Conservation (phyloP, 2,888 invertebrate genomes). For the Halictus quadricinctus region DNA sequence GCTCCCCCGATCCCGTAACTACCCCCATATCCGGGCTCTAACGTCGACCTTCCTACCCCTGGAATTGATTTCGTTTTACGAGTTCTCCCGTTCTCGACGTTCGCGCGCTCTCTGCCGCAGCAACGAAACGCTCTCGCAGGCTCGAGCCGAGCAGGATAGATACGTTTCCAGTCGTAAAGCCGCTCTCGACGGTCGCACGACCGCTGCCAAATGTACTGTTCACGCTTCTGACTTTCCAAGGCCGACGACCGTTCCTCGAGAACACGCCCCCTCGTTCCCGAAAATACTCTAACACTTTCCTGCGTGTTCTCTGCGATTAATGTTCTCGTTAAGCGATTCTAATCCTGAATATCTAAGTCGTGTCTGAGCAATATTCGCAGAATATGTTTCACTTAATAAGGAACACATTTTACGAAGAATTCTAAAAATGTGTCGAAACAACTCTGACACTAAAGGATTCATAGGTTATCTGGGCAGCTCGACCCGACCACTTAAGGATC, state of each 20-base stretch:
- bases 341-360: not conserved
- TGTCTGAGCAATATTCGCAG: not conserved
- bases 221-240: constrained; percentile 56
- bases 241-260: constrained; percentile 1
- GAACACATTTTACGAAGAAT: not conserved
- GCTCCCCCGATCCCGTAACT: constrained; percentile 48
- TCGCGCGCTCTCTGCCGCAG: constrained; percentile 5
- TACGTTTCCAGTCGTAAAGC: constrained; percentile 64
- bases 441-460: not conserved
- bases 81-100: constrained; percentile 40
- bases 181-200: constrained; percentile 55
- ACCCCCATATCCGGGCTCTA: constrained; percentile 55
- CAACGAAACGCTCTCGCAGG: constrained; percentile 17
- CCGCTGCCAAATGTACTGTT: constrained; percentile 58
- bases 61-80: constrained; percentile 73
- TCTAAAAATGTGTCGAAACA: not conserved
- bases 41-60: constrained; percentile 44
- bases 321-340: not conserved
- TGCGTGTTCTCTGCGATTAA: not conserved
- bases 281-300: not conserved
- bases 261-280: not conserved
- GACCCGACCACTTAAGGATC: too few species aligned
- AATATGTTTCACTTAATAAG: not conserved
- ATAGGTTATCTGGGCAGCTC: not conserved
- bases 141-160: constrained; percentile 45